phyloP scores from a whole-genome alignment of 1,140 invertebrate genomes.

The Adelges cooleyi region DNA sequence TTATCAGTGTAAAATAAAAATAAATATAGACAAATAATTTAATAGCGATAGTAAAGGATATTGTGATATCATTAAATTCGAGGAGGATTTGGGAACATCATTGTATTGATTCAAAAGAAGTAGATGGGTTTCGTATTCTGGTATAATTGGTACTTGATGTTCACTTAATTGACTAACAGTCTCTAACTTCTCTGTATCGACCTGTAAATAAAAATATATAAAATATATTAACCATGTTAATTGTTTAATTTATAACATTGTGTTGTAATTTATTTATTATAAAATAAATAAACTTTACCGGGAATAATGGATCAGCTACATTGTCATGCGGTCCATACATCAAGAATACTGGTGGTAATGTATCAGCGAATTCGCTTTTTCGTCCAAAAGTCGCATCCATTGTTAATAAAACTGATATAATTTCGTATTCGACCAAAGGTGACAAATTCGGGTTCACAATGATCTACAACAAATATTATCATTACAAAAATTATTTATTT shows the following conservation, averaged over 20 bases:
- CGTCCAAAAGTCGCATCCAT: slow-evolving; percentile 16
- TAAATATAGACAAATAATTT: too few relatives aligned
- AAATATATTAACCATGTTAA: not conserved
- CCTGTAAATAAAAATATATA: not conserved
- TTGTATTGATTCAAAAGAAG: not conserved
- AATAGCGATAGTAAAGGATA: too few relatives aligned
- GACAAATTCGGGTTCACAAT: slow-evolving; percentile 1
- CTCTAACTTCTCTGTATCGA: slow-evolving; percentile 13
- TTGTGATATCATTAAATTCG: too few relatives aligned
- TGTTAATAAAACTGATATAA: slow-evolving; percentile 1
- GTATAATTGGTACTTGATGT: not conserved
- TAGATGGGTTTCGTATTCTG: slow-evolving; percentile 1
- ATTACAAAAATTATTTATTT: too few relatives aligned
- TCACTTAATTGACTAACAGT: not conserved
- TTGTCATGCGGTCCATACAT: slow-evolving; percentile 18
- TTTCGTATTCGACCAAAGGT: not conserved
- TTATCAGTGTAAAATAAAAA: too few relatives aligned
- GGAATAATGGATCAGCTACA: slow-evolving; percentile 9
- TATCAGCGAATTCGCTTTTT: not conserved
- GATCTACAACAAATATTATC: not conserved
- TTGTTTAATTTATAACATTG: not conserved
- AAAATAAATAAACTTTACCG: not conserved
- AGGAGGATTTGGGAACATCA: too few relatives aligned
- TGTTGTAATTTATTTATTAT: too few relatives aligned
- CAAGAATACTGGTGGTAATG: not conserved